These are phyloP conservation scores for Torymus texanus DNA, from an alignment of 2,888 invertebrate species.

Conservation along the genomic window DNA sequence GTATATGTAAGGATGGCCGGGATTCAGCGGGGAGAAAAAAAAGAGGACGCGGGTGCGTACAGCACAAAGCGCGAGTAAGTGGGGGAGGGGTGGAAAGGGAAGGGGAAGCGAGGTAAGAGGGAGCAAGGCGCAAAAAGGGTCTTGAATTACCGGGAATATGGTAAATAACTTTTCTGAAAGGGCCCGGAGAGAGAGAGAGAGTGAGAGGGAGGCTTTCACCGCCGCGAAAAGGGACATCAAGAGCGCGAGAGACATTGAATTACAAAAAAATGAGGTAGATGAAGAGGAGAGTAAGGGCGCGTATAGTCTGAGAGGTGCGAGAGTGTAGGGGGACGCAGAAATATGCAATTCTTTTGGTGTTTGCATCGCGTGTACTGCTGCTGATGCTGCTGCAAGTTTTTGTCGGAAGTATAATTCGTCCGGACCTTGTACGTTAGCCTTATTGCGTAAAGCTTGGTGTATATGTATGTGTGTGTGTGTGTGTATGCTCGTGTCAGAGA, in stretches of 20 bases:
- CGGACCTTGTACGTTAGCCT: no score
- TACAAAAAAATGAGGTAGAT: slow-evolving; percentile 35
- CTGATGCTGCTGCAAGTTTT: background rate
- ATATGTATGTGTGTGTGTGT: no score
- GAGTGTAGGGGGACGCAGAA: background rate
- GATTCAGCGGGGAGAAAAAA: slow-evolving; percentile 1
- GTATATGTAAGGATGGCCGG: slow-evolving; percentile 12
- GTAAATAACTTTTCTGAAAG: slow-evolving; percentile 61
- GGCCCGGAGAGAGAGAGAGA: slow-evolving; percentile 38
- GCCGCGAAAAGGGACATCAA: slow-evolving; percentile 28
- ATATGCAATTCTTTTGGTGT: slow-evolving; percentile 5
- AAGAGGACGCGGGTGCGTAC: background rate
- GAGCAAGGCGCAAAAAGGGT: slow-evolving; percentile 45
- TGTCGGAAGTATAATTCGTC: background rate
- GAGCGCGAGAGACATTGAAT: slow-evolving; percentile 39
- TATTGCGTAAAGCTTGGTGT: no score
- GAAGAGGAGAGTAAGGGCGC: slow-evolving; percentile 1
- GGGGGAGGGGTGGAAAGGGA: background rate
- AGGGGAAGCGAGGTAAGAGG: slow-evolving; percentile 2
- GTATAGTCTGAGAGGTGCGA: background rate
- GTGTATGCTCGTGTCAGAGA: no score
- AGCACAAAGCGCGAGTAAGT: slow-evolving; percentile 13
- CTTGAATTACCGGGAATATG: slow-evolving; percentile 61
- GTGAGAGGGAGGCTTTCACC: background rate
- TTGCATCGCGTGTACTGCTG: background rate